Evolutionary conservation across 2,113 vertebrate genomes (phyloP), one percentile per base, ranked within the genome.

Genomic region (Panthera uncia): DNA sequence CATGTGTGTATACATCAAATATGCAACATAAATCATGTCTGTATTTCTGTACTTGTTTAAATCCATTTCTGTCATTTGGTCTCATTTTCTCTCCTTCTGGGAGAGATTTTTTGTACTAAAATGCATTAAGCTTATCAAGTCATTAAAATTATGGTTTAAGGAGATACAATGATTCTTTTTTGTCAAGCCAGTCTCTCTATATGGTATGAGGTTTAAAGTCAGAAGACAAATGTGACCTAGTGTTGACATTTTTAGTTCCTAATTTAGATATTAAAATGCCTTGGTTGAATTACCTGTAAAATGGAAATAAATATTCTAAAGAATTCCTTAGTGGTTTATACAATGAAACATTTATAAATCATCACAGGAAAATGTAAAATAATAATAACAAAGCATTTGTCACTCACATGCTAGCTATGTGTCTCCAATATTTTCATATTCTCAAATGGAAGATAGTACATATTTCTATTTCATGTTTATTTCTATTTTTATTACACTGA

Each of bases 321-420:
- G 36, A 93, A 93, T 89, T 80, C 78, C 78, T 93, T 61, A 76
- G 68, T 71, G 89, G 50, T 14, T 92, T 94, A 33, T 73, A 45
- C 66, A 96, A 96, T 87, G 48, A 97, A 89, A 91, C 12, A 78
- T 83, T 81, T 92, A 52, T 78, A 90, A 96, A 57, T 79, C 73
- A 82, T 83, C 66, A 85, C 52, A 84, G 76, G 55, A 21, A 95
- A 95, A 81, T 78, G n/a, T 81, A 52, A 57, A 87, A 92, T 61
- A 92, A 90, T 61, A 94, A 91, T 76, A 45, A 76, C 61, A 94
- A 81, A 19, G 16, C 38, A 38, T 78, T 76, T 36, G 52, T 4
- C 11, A 7, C n/a, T 52, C 27, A 33, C 29, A 16, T 87, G 48
- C 21, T 52, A 63, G 3, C 27, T 63, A 15, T 4, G 15, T 65